Evolutionary conservation across 1,140 invertebrate species (phyloP), one percentile per base, ranked within the genome.

Genomic region (Cydia strobilella): DNA sequence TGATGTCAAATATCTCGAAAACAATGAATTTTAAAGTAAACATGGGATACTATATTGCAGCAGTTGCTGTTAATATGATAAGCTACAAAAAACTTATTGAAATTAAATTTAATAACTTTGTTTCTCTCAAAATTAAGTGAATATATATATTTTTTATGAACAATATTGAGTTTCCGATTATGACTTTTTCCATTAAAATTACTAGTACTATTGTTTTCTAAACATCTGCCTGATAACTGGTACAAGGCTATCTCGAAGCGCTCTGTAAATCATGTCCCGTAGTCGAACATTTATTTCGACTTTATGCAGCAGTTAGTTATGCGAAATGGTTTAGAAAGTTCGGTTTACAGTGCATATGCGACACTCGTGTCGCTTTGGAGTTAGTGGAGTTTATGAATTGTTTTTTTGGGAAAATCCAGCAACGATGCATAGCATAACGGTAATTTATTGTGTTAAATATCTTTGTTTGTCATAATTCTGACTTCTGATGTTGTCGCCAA

Each of bases 221-320:
- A 39, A 69, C 65, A 69, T 39, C 20, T 18, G 13, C 9, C 13
- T 25, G 9, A 65, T 31, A 9, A 15, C 13, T 25, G 10, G 31
- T 35, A 39, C 65, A 35, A 69, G 6, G 3, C 65, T 15, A 69
- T 69, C 65, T 39, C 31, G 15, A 20, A 69, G 15, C 65, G 27
- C 12, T 18, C 15, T 10, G 27, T 69, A 69, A 69, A 69, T 69
- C 65, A 69, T 69, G 12, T 35, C 6, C 31, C 13, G 31, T 35
- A 20, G 18, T 10, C 65, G 65, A 69, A 69, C 65, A 35, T 69
- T 69, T 69, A 69, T 69, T 69, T 18, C 35, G 31, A 35, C 65
- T 69, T 69, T 69, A 69, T 69, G 65, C 65, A 18, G 65, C 65
- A 69, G 65, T 69, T 69, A 69, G 65, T 69, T 69, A 69, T 35